These are phyloP conservation scores for Stenichneumon culpator DNA, from an alignment of 2,888 invertebrate genomes.

Conservation along the genomic window DNA sequence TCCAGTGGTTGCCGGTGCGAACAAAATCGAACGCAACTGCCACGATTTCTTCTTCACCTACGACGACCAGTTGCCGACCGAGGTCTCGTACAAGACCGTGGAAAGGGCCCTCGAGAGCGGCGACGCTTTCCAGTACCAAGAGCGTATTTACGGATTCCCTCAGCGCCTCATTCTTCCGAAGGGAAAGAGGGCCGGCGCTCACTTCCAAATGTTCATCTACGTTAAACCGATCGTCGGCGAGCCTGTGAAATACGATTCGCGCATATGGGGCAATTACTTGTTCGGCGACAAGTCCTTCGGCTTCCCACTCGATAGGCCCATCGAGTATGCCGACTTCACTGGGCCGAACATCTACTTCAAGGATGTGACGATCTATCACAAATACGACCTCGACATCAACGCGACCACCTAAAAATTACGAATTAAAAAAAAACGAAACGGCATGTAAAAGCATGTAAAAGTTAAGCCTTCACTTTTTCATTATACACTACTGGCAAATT, in stretches of 20 bases:
- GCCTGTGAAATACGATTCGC: constrained; percentile 85
- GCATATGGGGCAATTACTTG: constrained; percentile 80
- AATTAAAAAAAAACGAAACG: background rate
- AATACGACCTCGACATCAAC: constrained; percentile 84
- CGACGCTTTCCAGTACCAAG: constrained; percentile 84
- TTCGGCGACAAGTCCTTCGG: constrained; percentile 89
- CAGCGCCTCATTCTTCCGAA: constrained; percentile 90
- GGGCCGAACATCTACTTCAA: constrained; percentile 90
- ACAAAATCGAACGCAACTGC: constrained; percentile 89
- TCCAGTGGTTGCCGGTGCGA: constrained; percentile 88
- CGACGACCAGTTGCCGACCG: constrained; percentile 86
- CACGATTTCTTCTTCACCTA: constrained; percentile 88
- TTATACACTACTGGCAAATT: background rate
- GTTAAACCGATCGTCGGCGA: constrained; percentile 87
- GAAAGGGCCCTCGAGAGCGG: constrained; percentile 84
- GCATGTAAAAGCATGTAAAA: background rate
- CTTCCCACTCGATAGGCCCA: constrained; percentile 91
- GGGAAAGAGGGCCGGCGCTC: constrained; percentile 89
- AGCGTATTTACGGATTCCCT: constrained; percentile 89
- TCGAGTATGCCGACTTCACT: constrained; percentile 87
- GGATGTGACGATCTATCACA: constrained; percentile 89
- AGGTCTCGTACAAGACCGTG: constrained; percentile 77
- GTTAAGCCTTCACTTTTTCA: background rate
- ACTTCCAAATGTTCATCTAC: constrained; percentile 88
- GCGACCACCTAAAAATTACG: constrained; percentile 67